Conservation (phyloP, 1,140 invertebrate genomes). For the Triops cancriformis region DNA sequence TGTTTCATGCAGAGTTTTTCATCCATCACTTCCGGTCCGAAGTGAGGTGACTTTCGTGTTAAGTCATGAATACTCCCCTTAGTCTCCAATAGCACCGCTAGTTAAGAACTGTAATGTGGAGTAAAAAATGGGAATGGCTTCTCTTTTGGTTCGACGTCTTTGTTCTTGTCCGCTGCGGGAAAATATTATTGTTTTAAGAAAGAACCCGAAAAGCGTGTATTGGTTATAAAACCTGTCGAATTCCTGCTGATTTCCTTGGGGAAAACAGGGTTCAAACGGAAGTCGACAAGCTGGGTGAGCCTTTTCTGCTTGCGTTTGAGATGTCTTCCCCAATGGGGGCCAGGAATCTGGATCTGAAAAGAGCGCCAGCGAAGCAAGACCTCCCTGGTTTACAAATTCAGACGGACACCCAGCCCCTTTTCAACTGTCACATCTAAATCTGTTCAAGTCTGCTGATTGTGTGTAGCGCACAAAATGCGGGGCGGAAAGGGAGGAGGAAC, state of each 20-base stretch:
- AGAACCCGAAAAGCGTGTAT: not conserved
- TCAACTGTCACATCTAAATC: constrained; percentile 10
- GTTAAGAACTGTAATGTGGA: no score
- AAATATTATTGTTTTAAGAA: no score
- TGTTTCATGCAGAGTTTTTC: not conserved
- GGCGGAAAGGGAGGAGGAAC: not conserved
- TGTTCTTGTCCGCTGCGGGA: no score
- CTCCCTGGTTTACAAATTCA: not conserved
- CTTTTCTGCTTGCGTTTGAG: not conserved
- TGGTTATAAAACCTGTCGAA: not conserved
- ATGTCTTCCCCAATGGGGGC: not conserved
- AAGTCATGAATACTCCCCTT: no score
- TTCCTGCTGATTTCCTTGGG: not conserved
- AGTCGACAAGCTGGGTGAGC: not conserved
- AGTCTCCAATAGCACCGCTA: not conserved
- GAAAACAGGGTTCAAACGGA: not conserved
- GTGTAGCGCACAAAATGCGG: not conserved
- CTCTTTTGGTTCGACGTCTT: no score
- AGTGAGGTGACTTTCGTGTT: not conserved
- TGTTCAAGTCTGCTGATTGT: not conserved
- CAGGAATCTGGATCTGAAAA: no score
- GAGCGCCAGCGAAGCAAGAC: not conserved
- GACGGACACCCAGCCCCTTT: not conserved
- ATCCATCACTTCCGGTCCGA: not conserved
- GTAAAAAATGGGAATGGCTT: not conserved